phyloP scores from a whole-genome alignment of 2,888 invertebrate species.

The Petrolisthes cinctipes region DNA sequence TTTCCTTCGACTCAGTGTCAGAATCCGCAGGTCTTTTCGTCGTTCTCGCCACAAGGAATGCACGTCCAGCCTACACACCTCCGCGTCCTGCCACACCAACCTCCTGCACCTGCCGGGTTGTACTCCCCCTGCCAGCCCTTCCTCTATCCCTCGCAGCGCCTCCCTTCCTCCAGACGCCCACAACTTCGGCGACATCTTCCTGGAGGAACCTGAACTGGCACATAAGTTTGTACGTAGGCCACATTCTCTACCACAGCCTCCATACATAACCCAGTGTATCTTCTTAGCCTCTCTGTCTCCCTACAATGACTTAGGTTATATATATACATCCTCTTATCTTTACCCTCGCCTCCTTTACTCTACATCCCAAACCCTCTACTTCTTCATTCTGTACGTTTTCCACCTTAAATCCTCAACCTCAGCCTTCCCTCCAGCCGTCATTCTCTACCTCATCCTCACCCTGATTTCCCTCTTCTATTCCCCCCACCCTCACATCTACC shows the following conservation, averaged over 20 bases:
- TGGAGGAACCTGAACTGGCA: slow-evolving; percentile 43
- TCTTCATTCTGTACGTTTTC: too few species aligned
- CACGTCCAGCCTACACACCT: slow-evolving; percentile 21
- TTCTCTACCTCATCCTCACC: too few species aligned
- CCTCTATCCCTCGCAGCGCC: not conserved
- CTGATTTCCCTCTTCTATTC: too few species aligned
- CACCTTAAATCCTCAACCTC: too few species aligned
- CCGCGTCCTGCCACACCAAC: slow-evolving; percentile 33
- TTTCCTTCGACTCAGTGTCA: slow-evolving; percentile 32
- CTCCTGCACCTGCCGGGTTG: slow-evolving; percentile 19
- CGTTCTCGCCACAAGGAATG: not conserved
- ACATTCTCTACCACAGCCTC: not conserved
- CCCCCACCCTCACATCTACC: too few species aligned
- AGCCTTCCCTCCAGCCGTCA: too few species aligned
- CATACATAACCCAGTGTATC: too few species aligned
- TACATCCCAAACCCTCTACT: too few species aligned
- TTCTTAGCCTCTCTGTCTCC: too few species aligned
- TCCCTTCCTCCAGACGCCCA: not conserved
- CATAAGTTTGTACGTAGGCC: slow-evolving; percentile 51
- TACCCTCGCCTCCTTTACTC: too few species aligned
- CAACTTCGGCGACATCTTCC: slow-evolving; percentile 51
- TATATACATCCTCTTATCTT: too few species aligned
- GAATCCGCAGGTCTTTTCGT: slow-evolving; percentile 26
- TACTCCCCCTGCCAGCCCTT: not conserved
- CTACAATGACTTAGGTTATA: too few species aligned